These are phyloP conservation scores for Drosophila ananassae DNA, from an alignment of 1,140 invertebrate genomes.

Conservation along the genomic window DNA sequence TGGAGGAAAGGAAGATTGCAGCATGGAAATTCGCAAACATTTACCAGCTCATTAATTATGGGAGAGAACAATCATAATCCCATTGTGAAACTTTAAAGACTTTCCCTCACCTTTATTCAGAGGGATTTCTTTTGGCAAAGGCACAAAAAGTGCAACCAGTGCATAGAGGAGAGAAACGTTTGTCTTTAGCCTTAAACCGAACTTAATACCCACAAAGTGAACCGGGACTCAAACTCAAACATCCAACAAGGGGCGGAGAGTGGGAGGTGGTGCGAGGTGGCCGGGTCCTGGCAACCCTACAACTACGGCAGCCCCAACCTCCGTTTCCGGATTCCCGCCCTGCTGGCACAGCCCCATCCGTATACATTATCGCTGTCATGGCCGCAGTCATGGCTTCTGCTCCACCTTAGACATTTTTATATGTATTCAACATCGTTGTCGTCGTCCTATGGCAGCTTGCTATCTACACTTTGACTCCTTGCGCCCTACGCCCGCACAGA, in stretches of 20 bases:
- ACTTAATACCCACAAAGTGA: conserved; percentile 79
- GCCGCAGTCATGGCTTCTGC: conserved; percentile 83
- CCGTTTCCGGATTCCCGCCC: background rate
- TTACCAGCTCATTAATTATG: conserved; percentile 33
- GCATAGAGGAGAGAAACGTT: conserved; percentile 38
- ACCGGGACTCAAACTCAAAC: conserved; percentile 34
- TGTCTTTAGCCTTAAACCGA: conserved; percentile 71
- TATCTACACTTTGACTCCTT: conserved; percentile 79
- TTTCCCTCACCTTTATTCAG: conserved; percentile 21
- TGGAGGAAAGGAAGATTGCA: too few species aligned
- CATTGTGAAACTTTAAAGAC: conserved; percentile 51
- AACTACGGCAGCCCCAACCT: conserved; percentile 30
- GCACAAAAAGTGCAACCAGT: conserved; percentile 56
- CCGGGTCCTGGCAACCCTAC: conserved; percentile 61
- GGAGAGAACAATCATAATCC: conserved; percentile 29
- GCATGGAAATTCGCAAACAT: too few species aligned
- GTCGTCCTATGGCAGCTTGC: conserved; percentile 78
- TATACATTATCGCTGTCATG: conserved; percentile 82
- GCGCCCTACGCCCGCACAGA: conserved; percentile 44
- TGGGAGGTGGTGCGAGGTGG: conserved; percentile 27
- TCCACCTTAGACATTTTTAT: conserved; percentile 81
- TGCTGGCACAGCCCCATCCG: conserved; percentile 12
- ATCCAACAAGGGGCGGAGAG: conserved; percentile 9
- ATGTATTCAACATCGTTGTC: conserved; percentile 75
- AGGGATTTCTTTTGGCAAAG: conserved; percentile 25